Conservation (phyloP, 1,140 invertebrate genomes). For the Globodera rostochiensis region DNA sequence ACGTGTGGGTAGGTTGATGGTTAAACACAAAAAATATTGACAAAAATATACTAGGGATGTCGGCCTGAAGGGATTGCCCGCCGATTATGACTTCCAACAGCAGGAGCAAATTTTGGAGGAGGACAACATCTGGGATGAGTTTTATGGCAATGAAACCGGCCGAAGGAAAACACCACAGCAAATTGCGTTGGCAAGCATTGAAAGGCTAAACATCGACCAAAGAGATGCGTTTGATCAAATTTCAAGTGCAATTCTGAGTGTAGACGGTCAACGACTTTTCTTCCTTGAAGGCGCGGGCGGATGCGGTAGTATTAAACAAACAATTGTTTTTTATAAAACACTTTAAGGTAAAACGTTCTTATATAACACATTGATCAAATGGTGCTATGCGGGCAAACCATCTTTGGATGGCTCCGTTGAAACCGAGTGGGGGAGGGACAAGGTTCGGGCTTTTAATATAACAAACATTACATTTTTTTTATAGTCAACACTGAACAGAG, state of each 20-base stretch:
- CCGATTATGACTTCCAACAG: not conserved
- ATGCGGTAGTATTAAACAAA: conserved; percentile 60
- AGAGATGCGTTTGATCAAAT: not conserved
- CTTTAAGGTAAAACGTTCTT: no score
- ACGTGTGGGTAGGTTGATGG: not conserved
- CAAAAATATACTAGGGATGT: not conserved
- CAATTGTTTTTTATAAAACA: conserved; percentile 55
- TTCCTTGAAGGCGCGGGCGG: conserved; percentile 55
- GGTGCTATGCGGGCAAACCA: not conserved
- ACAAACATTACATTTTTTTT: no score
- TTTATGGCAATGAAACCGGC: no score
- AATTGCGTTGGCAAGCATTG: not conserved
- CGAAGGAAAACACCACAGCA: no score
- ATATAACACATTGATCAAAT: no score
- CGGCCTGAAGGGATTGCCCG: not conserved
- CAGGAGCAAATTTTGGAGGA: not conserved
- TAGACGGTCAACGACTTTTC: not conserved
- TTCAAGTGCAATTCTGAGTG: not conserved
- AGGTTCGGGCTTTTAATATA: no score
- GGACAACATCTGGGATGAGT: not conserved
- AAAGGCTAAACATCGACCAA: not conserved
- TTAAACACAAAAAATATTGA: not conserved
- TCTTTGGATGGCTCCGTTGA: not conserved
- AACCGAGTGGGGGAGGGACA: not conserved
- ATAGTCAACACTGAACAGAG: not conserved